Percentiles rank a stretch among this genome's conserved stretches.
These are phyloP conservation scores for Dipodomys merriami DNA, from an alignment of 2,113 vertebrate species.

Conservation along the genomic window DNA sequence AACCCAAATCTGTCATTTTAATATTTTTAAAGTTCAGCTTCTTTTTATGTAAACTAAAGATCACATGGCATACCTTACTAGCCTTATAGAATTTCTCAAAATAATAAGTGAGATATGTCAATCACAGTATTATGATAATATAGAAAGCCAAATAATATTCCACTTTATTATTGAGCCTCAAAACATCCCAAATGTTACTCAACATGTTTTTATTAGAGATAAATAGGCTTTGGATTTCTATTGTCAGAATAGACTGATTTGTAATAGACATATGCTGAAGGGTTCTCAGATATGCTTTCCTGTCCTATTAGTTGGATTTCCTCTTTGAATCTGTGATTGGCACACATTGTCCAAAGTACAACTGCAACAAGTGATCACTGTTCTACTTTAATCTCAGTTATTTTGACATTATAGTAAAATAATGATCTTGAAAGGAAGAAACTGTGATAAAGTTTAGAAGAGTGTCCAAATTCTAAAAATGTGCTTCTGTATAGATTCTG, in stretches of 20 bases:
- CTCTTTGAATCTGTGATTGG: background rate
- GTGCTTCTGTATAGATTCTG: background rate
- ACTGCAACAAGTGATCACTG: background rate
- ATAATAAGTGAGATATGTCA: background rate
- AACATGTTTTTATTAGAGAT: background rate
- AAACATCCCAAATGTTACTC: background rate
- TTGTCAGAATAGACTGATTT: background rate
- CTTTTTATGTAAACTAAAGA: background rate
- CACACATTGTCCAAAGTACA: background rate
- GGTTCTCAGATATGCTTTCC: background rate
- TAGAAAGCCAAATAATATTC: background rate
- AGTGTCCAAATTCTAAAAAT: background rate
- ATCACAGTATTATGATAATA: background rate
- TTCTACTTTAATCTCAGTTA: background rate
- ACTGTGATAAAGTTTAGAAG: background rate
- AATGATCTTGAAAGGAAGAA: conserved; percentile 5
- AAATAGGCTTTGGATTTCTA: background rate
- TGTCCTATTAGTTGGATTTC: background rate
- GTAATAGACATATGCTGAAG: background rate
- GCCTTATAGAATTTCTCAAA: background rate
- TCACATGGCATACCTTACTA: background rate
- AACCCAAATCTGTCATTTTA: background rate
- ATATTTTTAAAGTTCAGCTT: conserved; percentile 8
- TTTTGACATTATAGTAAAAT: background rate
- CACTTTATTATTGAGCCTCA: background rate